Conservation (phyloP, 1,140 invertebrate species). For the Zaprionus kolodkinae region DNA sequence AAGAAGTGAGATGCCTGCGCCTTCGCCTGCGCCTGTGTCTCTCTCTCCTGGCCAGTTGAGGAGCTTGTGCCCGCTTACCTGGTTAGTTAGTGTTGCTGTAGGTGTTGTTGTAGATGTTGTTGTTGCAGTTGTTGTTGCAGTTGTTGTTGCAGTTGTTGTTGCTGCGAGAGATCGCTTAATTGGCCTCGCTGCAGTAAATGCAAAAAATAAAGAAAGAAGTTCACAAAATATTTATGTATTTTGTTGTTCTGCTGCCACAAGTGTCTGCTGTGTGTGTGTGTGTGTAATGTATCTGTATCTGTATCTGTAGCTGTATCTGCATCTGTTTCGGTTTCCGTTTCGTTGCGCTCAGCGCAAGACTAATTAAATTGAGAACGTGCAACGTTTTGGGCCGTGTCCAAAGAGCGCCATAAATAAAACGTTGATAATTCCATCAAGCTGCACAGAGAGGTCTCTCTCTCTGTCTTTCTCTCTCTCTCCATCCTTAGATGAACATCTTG, state of each 20-base stretch:
- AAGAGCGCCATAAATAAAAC: constrained; percentile 61
- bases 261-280: constrained; percentile 20
- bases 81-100: constrained; percentile 1
- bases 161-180: constrained; percentile 72
- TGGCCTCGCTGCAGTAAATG: constrained; percentile 55
- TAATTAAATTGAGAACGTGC: constrained; percentile 77
- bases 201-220: constrained; percentile 8
- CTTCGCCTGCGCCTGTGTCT: background rate
- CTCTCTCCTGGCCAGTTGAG: background rate
- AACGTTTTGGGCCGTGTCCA: constrained; percentile 45
- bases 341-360: constrained; percentile 64
- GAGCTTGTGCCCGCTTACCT: background rate
- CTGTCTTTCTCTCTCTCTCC: too few species aligned
- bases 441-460: background rate
- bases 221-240: constrained; percentile 20
- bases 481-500: constrained; percentile 14
- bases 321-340: constrained; percentile 42
- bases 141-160: constrained; percentile 11
- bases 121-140: constrained; percentile 18
- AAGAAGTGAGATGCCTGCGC: constrained; percentile 42
- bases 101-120: constrained; percentile 8
- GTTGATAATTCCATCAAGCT: constrained; percentile 57
- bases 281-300: background rate
- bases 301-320: constrained; percentile 6
- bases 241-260: constrained; percentile 10